Percentiles rank a stretch among this genome's conserved stretches.
These are phyloP conservation scores for Rotaria macrura DNA, from an alignment of 2,888 invertebrate genomes.

Conservation along the genomic window DNA sequence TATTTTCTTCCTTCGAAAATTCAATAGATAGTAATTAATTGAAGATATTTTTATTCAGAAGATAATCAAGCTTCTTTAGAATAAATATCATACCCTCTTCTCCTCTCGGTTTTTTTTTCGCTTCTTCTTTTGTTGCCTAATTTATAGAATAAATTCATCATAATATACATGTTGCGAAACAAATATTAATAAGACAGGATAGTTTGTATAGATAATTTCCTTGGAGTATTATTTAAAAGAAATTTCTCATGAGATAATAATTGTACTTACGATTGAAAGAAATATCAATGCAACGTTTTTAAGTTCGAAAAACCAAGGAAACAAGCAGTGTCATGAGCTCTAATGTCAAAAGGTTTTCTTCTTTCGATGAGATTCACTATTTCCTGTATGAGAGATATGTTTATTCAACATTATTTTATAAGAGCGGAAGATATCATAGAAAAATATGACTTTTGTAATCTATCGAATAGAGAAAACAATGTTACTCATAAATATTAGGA, in stretches of 20 bases:
- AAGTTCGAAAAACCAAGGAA: not conserved
- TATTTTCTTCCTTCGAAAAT: slow-evolving; percentile 61
- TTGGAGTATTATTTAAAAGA: slow-evolving; percentile 14
- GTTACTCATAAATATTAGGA: too few relatives aligned
- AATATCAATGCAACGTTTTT: not conserved
- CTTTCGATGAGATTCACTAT: too few relatives aligned
- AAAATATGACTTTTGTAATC: too few relatives aligned
- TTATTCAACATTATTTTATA: too few relatives aligned
- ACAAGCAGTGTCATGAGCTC: not conserved
- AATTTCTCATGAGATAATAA: not conserved
- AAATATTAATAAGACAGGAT: not conserved
- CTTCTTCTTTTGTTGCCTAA: not conserved
- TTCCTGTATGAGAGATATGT: too few relatives aligned
- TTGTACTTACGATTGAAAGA: not conserved
- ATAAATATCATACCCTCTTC: too few relatives aligned
- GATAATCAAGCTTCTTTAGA: slow-evolving; percentile 46
- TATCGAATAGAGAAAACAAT: too few relatives aligned
- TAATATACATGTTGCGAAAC: not conserved
- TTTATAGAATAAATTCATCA: not conserved
- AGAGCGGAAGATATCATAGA: too few relatives aligned
- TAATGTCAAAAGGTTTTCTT: not conserved
- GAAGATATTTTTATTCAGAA: slow-evolving; percentile 80
- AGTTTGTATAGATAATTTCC: slow-evolving; percentile 25
- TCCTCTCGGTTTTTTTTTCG: too few relatives aligned
- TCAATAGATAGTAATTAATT: slow-evolving; percentile 85